Evolutionary conservation across 2,113 vertebrate species (phyloP), one percentile per base, ranked within the genome.

Genomic region (Hippocampus zosterae): DNA sequence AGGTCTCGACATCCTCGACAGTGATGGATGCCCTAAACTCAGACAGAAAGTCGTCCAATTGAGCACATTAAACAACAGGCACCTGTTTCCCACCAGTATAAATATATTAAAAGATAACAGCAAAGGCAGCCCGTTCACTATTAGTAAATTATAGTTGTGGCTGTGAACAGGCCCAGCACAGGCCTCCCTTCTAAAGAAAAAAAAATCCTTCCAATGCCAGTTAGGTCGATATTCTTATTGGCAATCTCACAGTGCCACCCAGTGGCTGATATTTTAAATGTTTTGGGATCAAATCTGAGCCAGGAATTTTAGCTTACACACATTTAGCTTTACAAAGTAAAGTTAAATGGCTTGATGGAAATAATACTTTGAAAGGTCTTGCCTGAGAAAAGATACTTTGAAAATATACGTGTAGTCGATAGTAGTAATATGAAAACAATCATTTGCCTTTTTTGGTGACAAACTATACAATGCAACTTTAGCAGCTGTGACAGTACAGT

Each of bases 211-310:
- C 64, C 72, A 62, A 40, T 53, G 37, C 50, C 48, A 69, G 29
- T n/a, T 29, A 44, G 25, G 40, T 37, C 55, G 23, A 44, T 21
- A 25, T 41, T 68, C 63, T 71, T 52, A 91, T 92, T 79, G 80
- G 83, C 88, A 91, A 91, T 95, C 93, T 92, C 93, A 91, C 85
- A 95, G 85, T 91, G 94, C 92, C 94, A 95, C 92, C 95, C 90
- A 94, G 92, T 93, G 95, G 75, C 71, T 42, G 53, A 8, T 40
- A 68, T 63, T 50, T 25, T 6, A 66, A 80, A 41, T 25, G 37
- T 21, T 29, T 67, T 53, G 25, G 13, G 2, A 11, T n/a, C 11
- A 44, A 65, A 59, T 27, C 15, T 68, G 37, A 76, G 11, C n/a
- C 63, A 65, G 46, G 53, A 37, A 37, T 37, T n/a, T n/a, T n/a